phyloP scores from a whole-genome alignment of 2,888 invertebrate species.

The Drosophila buzzatii region DNA sequence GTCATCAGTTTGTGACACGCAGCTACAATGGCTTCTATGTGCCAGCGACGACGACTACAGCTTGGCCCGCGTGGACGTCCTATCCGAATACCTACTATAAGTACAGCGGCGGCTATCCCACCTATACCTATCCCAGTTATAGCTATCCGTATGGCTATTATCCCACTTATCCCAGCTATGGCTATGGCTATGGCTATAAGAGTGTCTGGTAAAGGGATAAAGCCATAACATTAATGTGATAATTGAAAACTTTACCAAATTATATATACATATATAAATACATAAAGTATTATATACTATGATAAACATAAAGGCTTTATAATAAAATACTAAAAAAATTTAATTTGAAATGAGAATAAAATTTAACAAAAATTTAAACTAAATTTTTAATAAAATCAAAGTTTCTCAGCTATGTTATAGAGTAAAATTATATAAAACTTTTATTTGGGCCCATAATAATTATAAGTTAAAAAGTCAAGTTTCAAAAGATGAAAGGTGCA shows the following conservation, averaged over 20 bases:
- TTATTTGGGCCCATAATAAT: constrained; percentile 39
- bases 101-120: constrained; percentile 55
- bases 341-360: not conserved
- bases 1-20: constrained; percentile 81
- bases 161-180: constrained; percentile 41
- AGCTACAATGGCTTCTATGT: constrained; percentile 79
- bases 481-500: constrained; percentile 45
- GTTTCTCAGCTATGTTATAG: too few species aligned
- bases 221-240: constrained; percentile 50
- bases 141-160: constrained; percentile 56
- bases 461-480: not conserved
- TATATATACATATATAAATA: constrained; percentile 1
- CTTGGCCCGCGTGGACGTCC: constrained; percentile 42
- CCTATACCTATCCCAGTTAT: constrained; percentile 56
- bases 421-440: not conserved
- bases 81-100: constrained; percentile 61
- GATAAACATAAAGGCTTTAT: not conserved
- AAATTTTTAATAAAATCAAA: too few species aligned
- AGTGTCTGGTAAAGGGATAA: constrained; percentile 54
- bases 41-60: constrained; percentile 44
- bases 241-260: constrained; percentile 25
- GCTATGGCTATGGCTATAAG: constrained; percentile 67
- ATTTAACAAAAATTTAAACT: constrained; percentile 6
- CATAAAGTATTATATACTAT: not conserved
- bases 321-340: constrained; percentile 1